Evolutionary conservation across 2,888 invertebrate genomes (phyloP), one percentile per base, ranked within the genome.

Genomic region (Maniola hyperantus): DNA sequence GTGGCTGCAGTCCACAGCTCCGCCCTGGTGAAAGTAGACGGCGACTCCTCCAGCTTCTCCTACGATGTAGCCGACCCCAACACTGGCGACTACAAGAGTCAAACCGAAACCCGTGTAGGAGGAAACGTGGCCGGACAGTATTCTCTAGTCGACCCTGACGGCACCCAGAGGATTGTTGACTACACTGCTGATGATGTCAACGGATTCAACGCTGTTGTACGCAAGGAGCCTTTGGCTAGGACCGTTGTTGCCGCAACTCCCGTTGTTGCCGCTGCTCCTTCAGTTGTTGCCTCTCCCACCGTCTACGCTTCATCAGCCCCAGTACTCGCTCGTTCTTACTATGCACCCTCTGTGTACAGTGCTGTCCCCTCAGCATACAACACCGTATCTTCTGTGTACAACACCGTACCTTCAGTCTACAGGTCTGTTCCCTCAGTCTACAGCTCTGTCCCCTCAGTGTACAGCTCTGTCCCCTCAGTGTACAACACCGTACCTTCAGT

Each of bases 1-100:
- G 84, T 83, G 75, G 87, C 86, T 74, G 81, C 79, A 73, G 87
- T 85, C 72, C 89, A 87, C 71, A 78, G 85, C 79, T 89, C 89
- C 68, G 93, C 92, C 73, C 89, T 93, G 72, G 92, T 72, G 50
- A 67, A 65, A 34, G 67, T 69, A 59, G 85, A 83, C 83, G 73
- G 76, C 64, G 86, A 89, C 77, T 82, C 82, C 74, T 77, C 83
- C 68, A 91, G 91, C 80, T 94, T 91, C 84, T 79, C 90, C 0
- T 94, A 94, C 79, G 88, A 91, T 68, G 92, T 94, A 34, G 91
- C 93, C 48, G 94, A 94, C 78, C 87, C 91, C 74, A 82, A 85
- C 80, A 93, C 93, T 71, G 93, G 94, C 15, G 93, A 94, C 84
- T 89, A 77, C 83, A 93, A 93, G 82, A 92, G 88, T 80, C 93